A percentile compares a stretch with the other conserved stretches of the same genome.
Evolutionary conservation across 2,113 vertebrate genomes (phyloP).

Genomic region (Geococcyx californianus): DNA sequence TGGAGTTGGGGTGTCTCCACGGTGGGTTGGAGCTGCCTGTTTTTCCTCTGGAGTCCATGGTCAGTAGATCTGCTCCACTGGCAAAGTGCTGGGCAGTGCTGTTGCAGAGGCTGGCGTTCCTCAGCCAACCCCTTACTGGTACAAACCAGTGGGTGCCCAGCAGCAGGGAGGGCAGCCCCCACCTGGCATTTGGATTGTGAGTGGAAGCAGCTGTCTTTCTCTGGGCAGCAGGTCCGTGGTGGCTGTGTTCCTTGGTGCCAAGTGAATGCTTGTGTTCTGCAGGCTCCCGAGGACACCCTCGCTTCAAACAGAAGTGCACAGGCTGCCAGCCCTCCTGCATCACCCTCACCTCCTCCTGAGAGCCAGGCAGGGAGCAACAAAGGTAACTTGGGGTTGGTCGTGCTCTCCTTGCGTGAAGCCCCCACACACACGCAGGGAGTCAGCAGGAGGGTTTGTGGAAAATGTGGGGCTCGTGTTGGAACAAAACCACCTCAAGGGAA

Average conservation of each 20-base stretch:
- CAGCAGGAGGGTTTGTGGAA: background rate
- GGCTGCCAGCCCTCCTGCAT: background rate
- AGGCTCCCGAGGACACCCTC: background rate
- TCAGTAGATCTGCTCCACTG: background rate
- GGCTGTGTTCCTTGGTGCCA: background rate
- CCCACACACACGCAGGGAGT: background rate
- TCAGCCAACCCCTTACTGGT: background rate
- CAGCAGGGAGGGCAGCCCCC: background rate
- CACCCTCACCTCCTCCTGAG: background rate
- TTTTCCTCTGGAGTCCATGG: too few relatives aligned
- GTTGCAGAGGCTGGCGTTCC: background rate
- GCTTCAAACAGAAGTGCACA: accelerated
- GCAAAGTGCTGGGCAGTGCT: background rate
- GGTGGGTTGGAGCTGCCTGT: background rate
- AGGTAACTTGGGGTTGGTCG: background rate
- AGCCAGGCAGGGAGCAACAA: background rate
- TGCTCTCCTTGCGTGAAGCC: background rate
- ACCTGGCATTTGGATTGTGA: background rate
- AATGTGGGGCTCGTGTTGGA: background rate
- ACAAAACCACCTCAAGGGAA: background rate
- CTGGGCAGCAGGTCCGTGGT: background rate
- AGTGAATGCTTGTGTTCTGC: background rate
- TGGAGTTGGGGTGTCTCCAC: background rate
- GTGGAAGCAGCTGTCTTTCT: background rate
- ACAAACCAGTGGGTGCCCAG: accelerated